Evolutionary conservation across 2,113 vertebrate species (phyloP).

Genomic region (Calyptommatus sinebrachiatus): DNA sequence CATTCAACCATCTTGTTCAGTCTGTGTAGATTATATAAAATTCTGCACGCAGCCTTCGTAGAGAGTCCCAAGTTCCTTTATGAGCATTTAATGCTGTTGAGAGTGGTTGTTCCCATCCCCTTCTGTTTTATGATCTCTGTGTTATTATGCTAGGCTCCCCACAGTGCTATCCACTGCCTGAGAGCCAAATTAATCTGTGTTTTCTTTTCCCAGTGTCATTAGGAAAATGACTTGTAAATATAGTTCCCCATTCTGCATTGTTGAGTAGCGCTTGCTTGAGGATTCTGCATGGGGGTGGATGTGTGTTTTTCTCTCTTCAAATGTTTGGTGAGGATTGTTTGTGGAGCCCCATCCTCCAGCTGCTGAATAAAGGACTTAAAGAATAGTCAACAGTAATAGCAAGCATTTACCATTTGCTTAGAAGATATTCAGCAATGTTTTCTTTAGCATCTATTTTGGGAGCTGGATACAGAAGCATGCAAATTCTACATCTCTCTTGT

Average conservation of each 20-base stretch:
- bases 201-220: constrained; percentile 43
- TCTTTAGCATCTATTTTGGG: not conserved
- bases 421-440: constrained; percentile 14
- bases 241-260: constrained; percentile 26
- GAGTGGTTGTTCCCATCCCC: not conserved
- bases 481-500: not conserved
- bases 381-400: not conserved
- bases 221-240: constrained; percentile 45
- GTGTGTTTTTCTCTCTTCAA: constrained; percentile 2
- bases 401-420: not conserved
- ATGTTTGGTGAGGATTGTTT: constrained; percentile 31
- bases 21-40: not conserved
- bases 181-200: constrained; percentile 48
- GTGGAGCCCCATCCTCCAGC: not conserved
- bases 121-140: constrained; percentile 43
- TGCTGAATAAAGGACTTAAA: not conserved
- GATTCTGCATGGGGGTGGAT: too few relatives aligned
- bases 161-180: constrained; percentile 41
- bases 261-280: not conserved
- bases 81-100: constrained; percentile 5
- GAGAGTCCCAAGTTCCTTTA: constrained; percentile 43
- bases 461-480: not conserved
- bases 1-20: not conserved
- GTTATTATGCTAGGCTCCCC: constrained; percentile 38
- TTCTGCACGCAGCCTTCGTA: not conserved